phyloP scores from a whole-genome alignment of 2,888 invertebrate species.

The Bellardia bayeri region DNA sequence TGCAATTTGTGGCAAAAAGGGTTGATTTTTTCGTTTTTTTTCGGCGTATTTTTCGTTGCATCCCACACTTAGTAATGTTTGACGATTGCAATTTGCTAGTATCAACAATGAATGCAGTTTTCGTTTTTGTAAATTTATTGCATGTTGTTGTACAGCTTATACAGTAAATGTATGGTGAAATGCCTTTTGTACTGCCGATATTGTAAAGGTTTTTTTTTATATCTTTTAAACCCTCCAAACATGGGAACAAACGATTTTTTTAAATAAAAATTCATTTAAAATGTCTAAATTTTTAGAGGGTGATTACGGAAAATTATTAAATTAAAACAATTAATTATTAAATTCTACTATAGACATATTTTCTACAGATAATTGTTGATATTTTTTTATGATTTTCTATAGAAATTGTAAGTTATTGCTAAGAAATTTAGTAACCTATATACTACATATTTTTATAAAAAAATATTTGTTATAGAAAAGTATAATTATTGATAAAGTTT shows the following conservation, averaged over 20 bases:
- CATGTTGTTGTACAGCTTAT: slow-evolving; percentile 40
- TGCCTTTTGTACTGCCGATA: not conserved
- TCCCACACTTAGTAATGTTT: slow-evolving; percentile 79
- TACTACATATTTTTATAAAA: no score
- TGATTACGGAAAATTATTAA: no score
- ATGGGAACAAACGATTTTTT: no score
- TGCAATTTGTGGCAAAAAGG: slow-evolving; percentile 81
- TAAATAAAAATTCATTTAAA: no score
- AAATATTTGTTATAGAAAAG: not conserved
- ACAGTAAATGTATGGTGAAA: slow-evolving; percentile 55
- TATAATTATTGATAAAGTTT: not conserved
- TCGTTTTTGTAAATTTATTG: slow-evolving; percentile 65
- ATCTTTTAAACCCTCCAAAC: no score
- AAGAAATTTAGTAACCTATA: no score
- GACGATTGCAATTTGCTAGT: slow-evolving; percentile 71
- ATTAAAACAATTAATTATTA: no score
- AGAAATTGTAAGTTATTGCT: no score
- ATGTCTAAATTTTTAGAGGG: not conserved
- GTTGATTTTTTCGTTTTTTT: slow-evolving; percentile 77
- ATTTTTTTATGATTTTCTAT: no score
- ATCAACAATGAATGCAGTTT: slow-evolving; percentile 78
- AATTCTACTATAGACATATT: no score
- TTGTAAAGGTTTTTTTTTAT: not conserved
- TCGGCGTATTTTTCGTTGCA: slow-evolving; percentile 76
- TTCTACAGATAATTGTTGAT: no score